A percentile compares a stretch with the other conserved stretches of the same genome.
Evolutionary conservation across 2,113 vertebrate species (phyloP).

Genomic region (Picathartes gymnocephalus): DNA sequence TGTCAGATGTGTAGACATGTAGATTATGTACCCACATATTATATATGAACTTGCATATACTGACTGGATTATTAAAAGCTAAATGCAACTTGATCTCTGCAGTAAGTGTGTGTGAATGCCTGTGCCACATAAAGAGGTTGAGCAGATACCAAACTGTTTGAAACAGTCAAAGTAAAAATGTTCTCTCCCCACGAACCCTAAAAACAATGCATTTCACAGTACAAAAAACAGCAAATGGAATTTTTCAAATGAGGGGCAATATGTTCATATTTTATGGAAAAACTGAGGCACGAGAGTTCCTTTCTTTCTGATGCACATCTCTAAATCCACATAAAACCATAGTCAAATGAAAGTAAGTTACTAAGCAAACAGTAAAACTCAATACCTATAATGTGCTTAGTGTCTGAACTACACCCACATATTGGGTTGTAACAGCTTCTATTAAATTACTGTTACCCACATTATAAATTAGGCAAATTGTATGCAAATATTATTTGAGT

Average conservation of each 20-base stretch:
- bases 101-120: background rate
- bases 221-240: background rate
- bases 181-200: background rate
- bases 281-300: background rate
- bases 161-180: background rate
- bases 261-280: background rate
- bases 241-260: background rate
- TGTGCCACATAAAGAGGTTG: background rate
- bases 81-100: background rate
- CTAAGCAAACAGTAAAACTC: conserved; percentile 44
- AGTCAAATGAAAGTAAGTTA: conserved; percentile 41
- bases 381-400: conserved; percentile 30
- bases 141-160: background rate
- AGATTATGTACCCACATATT: background rate
- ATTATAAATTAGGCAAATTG: conserved; percentile 71
- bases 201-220: background rate
- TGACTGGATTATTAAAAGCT: conserved; percentile 10
- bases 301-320: conserved; percentile 7
- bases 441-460: conserved; percentile 71
- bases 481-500: conserved; percentile 72
- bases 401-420: conserved; percentile 60
- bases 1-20: background rate
- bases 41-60: background rate
- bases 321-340: conserved; percentile 25
- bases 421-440: conserved; percentile 63